Base-by-base conservation (phyloP, 2,888 invertebrate genomes). In the Drosophila borealis region DNA sequence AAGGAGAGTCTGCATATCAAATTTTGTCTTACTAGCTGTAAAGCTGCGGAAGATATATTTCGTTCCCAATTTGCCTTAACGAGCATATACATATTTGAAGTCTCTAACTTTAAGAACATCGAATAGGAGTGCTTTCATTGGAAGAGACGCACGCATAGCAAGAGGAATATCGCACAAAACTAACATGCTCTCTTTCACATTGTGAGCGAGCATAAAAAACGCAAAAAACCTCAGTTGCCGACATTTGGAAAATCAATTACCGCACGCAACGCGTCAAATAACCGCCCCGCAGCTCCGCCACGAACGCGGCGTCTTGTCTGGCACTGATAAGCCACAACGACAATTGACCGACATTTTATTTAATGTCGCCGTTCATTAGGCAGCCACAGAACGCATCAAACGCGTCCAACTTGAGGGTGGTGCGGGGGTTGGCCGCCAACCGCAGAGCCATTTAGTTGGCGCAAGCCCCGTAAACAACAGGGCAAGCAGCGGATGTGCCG, bases 301-400 rank as follows among this genome's bases (percentile, higher is more conserved):
- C 19, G 11, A 53, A 25, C 50, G 55, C 55, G 55, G 42, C 56
- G 65, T 71, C 70, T 74, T 78, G 80, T 74, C 80, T 80, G 70
- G 37, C 73, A 59, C 71, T 78, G 78, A 78, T 78, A 80, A 70
- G 70, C 81, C 84, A 42, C 81, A 82, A 79, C 79, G 82, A 80
- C 85, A 84, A 83, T 83, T 84, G 85, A 84, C 85, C 82, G 70
- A 82, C 82, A 84, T 83, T 83, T 83, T 83, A 84, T 83, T 84
- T 83, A 84, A 83, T 83, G 82, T 81, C 80, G 79, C 72, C 80
- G 83, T 84, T 83, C 85, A 83, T 83, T 83, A 83, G 77, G 67
- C 82, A 69, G 64, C 79, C 76, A 46, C 78, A 70, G 64, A 66
- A 62, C 60, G 54, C 45, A 46, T 34, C 46, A 50, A 33, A 46